Conservation (phyloP, 2,797 vertebrate species). For the Gadopsis bispinosus region DNA sequence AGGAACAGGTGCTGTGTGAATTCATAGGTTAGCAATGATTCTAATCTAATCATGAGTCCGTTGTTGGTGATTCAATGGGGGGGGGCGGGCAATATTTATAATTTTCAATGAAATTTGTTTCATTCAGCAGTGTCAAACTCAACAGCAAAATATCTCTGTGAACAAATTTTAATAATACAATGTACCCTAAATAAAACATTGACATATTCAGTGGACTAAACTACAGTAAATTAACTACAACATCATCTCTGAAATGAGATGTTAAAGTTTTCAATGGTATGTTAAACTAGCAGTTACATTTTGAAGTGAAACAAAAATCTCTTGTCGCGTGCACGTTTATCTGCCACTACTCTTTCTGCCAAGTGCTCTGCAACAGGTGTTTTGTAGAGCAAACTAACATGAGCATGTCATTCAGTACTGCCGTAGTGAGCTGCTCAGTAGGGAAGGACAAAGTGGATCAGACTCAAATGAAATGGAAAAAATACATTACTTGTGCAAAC, state of each 20-base stretch:
- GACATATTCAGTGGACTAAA: no score
- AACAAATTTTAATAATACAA: not conserved
- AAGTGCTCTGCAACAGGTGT: constrained; percentile 27
- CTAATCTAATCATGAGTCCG: not conserved
- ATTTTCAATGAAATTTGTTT: not conserved
- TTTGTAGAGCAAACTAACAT: constrained; percentile 6
- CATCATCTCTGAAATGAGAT: not conserved
- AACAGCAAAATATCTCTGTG: not conserved
- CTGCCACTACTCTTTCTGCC: not conserved
- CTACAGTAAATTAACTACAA: not conserved
- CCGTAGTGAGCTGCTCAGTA: constrained; percentile 8
- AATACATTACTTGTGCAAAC: not conserved
- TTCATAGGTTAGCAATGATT: not conserved
- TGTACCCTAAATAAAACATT: not conserved
- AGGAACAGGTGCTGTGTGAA: not conserved
- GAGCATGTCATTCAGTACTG: constrained; percentile 3
- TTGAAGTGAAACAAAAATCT: constrained; percentile 1
- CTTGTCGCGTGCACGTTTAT: not conserved
- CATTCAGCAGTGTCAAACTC: not conserved
- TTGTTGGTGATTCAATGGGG: not conserved
- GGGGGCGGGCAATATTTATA: not conserved
- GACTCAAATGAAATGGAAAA: constrained; percentile 2
- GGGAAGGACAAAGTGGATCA: constrained; percentile 8
- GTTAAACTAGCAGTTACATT: not conserved
- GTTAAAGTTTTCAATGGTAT: not conserved